Percentiles rank a stretch among this genome's conserved stretches.
phyloP scores from a whole-genome alignment of 2,888 invertebrate species.

The Congeria kusceri region DNA sequence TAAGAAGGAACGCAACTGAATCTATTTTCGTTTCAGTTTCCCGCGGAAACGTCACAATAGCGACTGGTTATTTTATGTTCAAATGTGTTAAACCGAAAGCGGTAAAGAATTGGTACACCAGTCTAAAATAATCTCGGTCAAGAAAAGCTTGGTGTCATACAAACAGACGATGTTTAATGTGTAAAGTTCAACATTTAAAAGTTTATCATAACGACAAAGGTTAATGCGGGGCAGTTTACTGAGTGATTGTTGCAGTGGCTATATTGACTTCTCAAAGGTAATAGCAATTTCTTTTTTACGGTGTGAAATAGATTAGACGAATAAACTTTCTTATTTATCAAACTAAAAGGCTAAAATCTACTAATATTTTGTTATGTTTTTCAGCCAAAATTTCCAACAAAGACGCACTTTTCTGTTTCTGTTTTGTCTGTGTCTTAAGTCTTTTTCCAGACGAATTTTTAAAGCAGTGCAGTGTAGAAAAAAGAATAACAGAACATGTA shows the following conservation, averaged over 20 bases:
- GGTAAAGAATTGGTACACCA: background rate
- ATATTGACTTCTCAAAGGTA: conserved; percentile 51
- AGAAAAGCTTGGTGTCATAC: background rate
- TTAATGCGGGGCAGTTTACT: conserved; percentile 28
- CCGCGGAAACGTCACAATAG: conserved; percentile 25
- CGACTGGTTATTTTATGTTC: conserved; percentile 10
- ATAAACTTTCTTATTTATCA: no score
- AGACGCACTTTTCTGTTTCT: no score
- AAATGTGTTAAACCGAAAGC: background rate
- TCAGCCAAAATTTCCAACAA: no score
- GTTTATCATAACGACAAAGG: background rate
- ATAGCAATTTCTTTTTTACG: background rate
- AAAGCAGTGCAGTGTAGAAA: no score
- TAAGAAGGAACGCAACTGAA: no score
- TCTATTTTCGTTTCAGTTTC: conserved; percentile 4
- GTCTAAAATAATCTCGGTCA: conserved; percentile 5
- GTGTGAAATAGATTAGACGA: background rate
- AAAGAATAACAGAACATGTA: no score
- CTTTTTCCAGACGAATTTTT: no score
- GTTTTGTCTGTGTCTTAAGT: no score
- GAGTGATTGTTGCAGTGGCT: conserved; percentile 35
- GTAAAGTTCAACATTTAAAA: background rate
- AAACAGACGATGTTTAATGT: conserved; percentile 30
- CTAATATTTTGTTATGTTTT: no score
- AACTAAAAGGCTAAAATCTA: no score